Evolutionary conservation across 2,113 vertebrate species (phyloP), one percentile per base, ranked within the genome.

Genomic region (Euleptes europaea): DNA sequence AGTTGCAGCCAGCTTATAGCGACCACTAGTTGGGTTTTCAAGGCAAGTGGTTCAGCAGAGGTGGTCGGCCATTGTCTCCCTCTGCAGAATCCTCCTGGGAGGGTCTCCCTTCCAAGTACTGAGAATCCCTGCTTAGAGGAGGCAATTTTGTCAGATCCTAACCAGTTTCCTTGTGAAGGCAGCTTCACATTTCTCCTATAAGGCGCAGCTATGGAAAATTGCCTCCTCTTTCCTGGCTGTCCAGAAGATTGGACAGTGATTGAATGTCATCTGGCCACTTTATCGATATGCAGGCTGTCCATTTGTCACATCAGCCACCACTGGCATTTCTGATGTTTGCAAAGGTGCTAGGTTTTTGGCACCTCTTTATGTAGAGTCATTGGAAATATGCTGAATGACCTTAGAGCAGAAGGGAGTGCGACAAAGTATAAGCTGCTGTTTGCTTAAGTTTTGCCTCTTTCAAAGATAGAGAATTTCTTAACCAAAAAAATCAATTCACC

Each of bases 211-310:
- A 90, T 88, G 91, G 92, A 94, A 85, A 38, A 11, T 69, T 80
- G 71, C 63, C 67, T 81, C 93, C 92, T 92, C 90, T 93, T 95
- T 94, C 87, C 72, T 38, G 71, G 78, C 87, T 80, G 49, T 86
- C 90, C 78, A 89, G 84, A 93, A 92, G 92, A 88, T 88, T 91
- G 91, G 92, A 89, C 94, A 95, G 90, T 93, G 93, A 92, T 87
- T 95, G 94, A 95, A 91, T 94, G 95, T 90, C 51, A 26, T 88
- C 85, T 88, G 26, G 66, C 54, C 1, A 1, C 44, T 82, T 93
- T 94, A 92, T 93, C 93, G 94, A 92, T 94, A 93, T 91, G 86
- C 94, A 96, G 89, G 69, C 85, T 95, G 94, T 95, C 51, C 88
- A 92, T 95, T 95, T 95, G 87, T 96, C 92, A 93, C 92, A 85